Conservation (phyloP, 2,888 invertebrate genomes). For the Dinocampus coccinellae region DNA sequence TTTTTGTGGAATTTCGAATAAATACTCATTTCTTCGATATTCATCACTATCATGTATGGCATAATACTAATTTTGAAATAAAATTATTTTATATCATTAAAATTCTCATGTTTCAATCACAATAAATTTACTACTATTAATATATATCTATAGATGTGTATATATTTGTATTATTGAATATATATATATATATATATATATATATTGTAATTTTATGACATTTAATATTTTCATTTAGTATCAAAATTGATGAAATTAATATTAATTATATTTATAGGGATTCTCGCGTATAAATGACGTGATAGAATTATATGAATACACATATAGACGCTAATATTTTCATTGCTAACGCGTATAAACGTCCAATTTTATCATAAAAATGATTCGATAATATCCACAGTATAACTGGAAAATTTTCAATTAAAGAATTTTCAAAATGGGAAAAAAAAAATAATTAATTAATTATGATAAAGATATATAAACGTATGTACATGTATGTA, state of each 20-base stretch:
- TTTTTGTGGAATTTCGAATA: too few relatives aligned
- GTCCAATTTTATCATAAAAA: background rate
- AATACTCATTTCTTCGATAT: too few relatives aligned
- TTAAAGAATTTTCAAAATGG: conserved; percentile 10
- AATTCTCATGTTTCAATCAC: conserved; percentile 20
- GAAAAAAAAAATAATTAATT: background rate
- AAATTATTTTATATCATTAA: conserved; percentile 31
- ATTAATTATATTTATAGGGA: conserved; percentile 19
- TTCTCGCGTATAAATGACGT: conserved; percentile 15
- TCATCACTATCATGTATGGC: too few relatives aligned
- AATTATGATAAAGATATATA: background rate
- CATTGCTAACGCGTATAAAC: conserved; percentile 19
- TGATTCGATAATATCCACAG: conserved; percentile 20
- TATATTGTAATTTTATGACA: too few relatives aligned
- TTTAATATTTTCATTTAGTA: too few relatives aligned
- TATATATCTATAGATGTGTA: conserved; percentile 33
- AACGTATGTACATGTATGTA: too few relatives aligned
- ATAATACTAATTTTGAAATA: too few relatives aligned
- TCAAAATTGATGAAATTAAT: background rate
- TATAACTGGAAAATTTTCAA: conserved; percentile 8
- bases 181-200: too few relatives aligned
- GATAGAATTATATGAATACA: conserved; percentile 17
- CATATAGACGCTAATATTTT: conserved; percentile 31
- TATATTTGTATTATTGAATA: too few relatives aligned
- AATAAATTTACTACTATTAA: conserved; percentile 22